phyloP scores from a whole-genome alignment of 2,888 invertebrate genomes.

The Cabera pusaria region DNA sequence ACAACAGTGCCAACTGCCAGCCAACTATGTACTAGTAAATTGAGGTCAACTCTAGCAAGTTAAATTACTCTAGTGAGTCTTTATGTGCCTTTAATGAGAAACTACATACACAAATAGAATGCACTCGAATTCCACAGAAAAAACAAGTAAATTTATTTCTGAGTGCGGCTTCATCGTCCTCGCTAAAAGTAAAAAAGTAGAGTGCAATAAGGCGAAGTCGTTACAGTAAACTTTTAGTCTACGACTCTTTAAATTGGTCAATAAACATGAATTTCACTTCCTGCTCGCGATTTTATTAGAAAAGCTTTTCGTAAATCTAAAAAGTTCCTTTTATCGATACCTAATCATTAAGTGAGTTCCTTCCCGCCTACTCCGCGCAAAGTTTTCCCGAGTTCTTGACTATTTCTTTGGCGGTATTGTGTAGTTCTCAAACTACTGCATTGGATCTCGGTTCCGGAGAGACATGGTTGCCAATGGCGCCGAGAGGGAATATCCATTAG shows the following conservation, averaged over 20 bases:
- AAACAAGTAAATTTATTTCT: slow-evolving; percentile 4
- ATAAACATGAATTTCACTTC: slow-evolving; percentile 44
- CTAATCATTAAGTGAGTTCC: slow-evolving; percentile 31
- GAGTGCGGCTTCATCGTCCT: slow-evolving; percentile 4
- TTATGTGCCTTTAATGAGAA: slow-evolving; percentile 38
- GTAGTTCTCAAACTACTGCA: slow-evolving; percentile 14
- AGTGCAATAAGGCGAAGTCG: slow-evolving; percentile 36
- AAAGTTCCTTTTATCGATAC: slow-evolving; percentile 33
- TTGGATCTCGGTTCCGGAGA: slow-evolving; percentile 14
- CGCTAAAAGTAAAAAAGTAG: slow-evolving; percentile 21
- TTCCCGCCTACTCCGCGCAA: slow-evolving; percentile 17
- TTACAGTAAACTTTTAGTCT: slow-evolving; percentile 43
- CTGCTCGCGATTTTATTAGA: slow-evolving; percentile 37
- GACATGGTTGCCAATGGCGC: slow-evolving; percentile 33
- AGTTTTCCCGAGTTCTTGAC: slow-evolving; percentile 20
- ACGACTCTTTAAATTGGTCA: slow-evolving; percentile 45
- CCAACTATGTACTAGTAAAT: slow-evolving; percentile 40
- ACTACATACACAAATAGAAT: slow-evolving; percentile 33
- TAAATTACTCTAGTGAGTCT: slow-evolving; percentile 34
- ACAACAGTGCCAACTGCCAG: slow-evolving; percentile 58
- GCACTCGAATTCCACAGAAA: slow-evolving; percentile 23
- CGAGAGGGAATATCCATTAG: slow-evolving; percentile 51
- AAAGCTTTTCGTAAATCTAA: slow-evolving; percentile 31
- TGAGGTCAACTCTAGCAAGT: slow-evolving; percentile 41
- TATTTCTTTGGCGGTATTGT: slow-evolving; percentile 24